Percentiles rank a stretch among this genome's conserved stretches.
phyloP scores from a whole-genome alignment of 1,140 invertebrate species.

The Lucilia sericata region DNA sequence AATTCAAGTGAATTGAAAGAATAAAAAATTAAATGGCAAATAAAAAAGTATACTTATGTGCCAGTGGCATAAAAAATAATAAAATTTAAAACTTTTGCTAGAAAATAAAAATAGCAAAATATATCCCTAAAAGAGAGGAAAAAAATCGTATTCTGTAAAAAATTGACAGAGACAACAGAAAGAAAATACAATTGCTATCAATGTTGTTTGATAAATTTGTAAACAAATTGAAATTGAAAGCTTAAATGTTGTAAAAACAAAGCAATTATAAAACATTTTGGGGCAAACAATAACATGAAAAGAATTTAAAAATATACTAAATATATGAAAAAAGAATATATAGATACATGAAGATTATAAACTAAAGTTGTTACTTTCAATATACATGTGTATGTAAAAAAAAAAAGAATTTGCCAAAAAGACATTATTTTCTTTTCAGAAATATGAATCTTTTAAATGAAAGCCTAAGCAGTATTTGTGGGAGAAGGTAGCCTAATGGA shows the following conservation, averaged over 20 bases:
- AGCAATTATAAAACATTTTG: background rate
- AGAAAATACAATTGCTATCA: background rate
- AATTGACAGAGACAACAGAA: background rate
- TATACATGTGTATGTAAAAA: too few species aligned
- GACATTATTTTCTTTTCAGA: too few species aligned
- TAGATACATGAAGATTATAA: background rate
- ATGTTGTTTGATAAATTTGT: slow-evolving; percentile 29
- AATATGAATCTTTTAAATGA: too few species aligned
- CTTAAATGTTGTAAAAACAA: slow-evolving; percentile 34
- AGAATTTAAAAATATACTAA: background rate
- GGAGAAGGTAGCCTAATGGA: too few species aligned
- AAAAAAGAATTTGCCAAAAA: too few species aligned
- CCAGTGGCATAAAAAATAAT: background rate
- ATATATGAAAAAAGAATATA: background rate
- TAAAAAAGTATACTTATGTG: background rate
- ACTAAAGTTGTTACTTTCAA: background rate
- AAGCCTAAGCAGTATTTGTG: too few species aligned
- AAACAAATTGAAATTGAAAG: slow-evolving; percentile 36
- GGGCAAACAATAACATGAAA: background rate
- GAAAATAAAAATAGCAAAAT: background rate
- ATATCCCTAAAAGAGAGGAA: background rate
- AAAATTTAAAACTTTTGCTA: background rate
- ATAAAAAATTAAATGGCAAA: background rate
- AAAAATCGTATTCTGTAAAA: background rate
- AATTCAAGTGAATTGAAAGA: background rate